Percentiles rank a stretch among this genome's conserved stretches.
Evolutionary conservation across 2,797 vertebrate genomes (phyloP).

Genomic region (Trachurus trachurus): DNA sequence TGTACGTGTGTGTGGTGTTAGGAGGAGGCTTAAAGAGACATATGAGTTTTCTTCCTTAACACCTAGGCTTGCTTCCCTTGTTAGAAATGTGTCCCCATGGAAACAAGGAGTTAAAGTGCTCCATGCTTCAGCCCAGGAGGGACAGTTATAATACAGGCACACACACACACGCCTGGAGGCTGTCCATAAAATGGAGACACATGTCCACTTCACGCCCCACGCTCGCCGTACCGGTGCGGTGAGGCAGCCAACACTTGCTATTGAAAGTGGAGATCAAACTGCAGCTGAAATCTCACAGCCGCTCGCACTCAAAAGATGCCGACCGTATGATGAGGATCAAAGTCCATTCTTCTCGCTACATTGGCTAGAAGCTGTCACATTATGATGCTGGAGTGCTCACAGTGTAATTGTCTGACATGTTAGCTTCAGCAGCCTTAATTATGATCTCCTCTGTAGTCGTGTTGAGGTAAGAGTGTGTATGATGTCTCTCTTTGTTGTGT

Average conservation of each 20-base stretch:
- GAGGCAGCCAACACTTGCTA: not conserved
- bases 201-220: conserved; percentile 17
- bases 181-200: conserved; percentile 16
- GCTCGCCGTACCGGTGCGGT: not conserved
- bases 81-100: conserved; percentile 73
- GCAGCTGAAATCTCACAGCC: conserved; percentile 33
- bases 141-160: conserved; percentile 27
- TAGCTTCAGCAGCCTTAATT: conserved; percentile 1
- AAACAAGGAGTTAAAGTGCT: conserved; percentile 73
- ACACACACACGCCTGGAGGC: not conserved
- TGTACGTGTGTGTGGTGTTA: conserved; percentile 6
- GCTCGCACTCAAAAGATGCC: conserved; percentile 36
- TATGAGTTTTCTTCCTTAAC: conserved; percentile 16
- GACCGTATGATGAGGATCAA: conserved; percentile 43
- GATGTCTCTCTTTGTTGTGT: not conserved
- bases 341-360: conserved; percentile 19
- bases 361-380: not conserved
- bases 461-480: not conserved
- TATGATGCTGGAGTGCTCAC: not conserved
- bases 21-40: not conserved
- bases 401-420: conserved; percentile 1
- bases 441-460: not conserved
- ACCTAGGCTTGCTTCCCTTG: conserved; percentile 30
- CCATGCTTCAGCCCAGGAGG: conserved; percentile 42
- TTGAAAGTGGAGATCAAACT: conserved; percentile 53